phyloP scores from a whole-genome alignment of 2,113 vertebrate species.

The Morone saxatilis region DNA sequence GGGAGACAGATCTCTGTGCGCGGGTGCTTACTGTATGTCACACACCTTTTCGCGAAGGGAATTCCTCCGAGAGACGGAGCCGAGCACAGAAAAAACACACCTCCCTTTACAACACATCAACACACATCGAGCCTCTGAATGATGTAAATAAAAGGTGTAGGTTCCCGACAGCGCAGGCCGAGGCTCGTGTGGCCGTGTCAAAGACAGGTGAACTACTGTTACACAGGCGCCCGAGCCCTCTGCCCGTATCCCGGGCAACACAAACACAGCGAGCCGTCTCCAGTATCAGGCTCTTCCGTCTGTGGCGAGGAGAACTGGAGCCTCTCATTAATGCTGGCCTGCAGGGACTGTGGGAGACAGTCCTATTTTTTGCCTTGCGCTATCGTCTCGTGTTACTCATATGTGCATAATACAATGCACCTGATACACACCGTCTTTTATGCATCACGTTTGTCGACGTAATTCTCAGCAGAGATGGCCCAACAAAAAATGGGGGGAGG shows the following conservation, averaged over 20 bases:
- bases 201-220: slow-evolving; percentile 64
- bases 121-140: neutral
- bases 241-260: slow-evolving; percentile 78
- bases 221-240: slow-evolving; percentile 52
- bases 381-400: slow-evolving; percentile 41
- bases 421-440: neutral
- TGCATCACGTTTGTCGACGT: slow-evolving; percentile 1
- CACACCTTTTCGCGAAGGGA: slow-evolving; percentile 44
- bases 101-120: neutral
- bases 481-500: neutral
- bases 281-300: slow-evolving; percentile 73
- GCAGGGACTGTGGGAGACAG: slow-evolving; percentile 60
- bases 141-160: neutral
- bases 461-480: neutral
- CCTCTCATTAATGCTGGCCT: slow-evolving; percentile 73
- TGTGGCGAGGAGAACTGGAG: slow-evolving; percentile 60
- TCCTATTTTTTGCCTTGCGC: slow-evolving; percentile 53
- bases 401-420: slow-evolving; percentile 19
- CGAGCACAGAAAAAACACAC: slow-evolving; percentile 55
- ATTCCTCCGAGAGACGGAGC: slow-evolving; percentile 48
- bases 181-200: slow-evolving; percentile 29
- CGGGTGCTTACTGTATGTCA: slow-evolving; percentile 54
- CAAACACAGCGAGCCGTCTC: slow-evolving; percentile 79
- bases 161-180: neutral
- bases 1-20: slow-evolving; percentile 58